These are phyloP conservation scores for Drosophila busckii DNA, from an alignment of 1,140 invertebrate genomes.

Conservation along the genomic window DNA sequence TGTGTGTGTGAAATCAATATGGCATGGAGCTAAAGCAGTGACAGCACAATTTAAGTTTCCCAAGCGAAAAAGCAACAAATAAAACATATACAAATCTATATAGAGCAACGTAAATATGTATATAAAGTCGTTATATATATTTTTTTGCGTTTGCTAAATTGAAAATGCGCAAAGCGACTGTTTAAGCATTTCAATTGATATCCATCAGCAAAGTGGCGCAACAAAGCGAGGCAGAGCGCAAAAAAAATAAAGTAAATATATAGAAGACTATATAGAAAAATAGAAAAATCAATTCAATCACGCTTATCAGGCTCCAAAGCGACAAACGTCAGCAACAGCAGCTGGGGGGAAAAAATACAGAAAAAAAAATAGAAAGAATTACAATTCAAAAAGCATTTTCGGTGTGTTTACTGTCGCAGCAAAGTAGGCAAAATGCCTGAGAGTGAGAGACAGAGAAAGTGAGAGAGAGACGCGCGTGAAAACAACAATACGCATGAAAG, in stretches of 20 bases:
- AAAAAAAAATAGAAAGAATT: constrained; percentile 43
- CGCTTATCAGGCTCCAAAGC: constrained; percentile 62
- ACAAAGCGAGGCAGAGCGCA: no score
- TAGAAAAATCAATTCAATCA: constrained; percentile 70
- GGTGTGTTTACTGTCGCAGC: constrained; percentile 68
- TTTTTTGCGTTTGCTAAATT: constrained; percentile 33
- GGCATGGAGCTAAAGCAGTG: constrained; percentile 17
- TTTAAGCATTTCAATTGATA: constrained; percentile 74
- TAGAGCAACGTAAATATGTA: background rate
- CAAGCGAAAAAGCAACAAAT: constrained; percentile 56
- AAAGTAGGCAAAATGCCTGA: constrained; percentile 49
- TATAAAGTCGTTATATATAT: constrained; percentile 5
- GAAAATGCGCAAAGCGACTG: constrained; percentile 66
- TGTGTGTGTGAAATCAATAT: constrained; percentile 21
- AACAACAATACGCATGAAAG: constrained; percentile 39
- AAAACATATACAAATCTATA: constrained; percentile 7
- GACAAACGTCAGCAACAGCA: constrained; percentile 61
- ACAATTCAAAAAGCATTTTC: constrained; percentile 74
- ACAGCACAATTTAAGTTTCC: constrained; percentile 60
- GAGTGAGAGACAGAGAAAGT: background rate
- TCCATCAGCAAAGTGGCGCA: constrained; percentile 68
- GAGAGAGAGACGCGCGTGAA: constrained; percentile 11
- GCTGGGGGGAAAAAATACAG: constrained; percentile 8
- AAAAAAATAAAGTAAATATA: constrained; percentile 16
- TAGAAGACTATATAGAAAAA: constrained; percentile 2